A percentile compares a stretch with the other conserved stretches of the same genome.
These are phyloP conservation scores for Latrodectus geometricus DNA, from an alignment of 1,140 invertebrate species.

Conservation along the genomic window DNA sequence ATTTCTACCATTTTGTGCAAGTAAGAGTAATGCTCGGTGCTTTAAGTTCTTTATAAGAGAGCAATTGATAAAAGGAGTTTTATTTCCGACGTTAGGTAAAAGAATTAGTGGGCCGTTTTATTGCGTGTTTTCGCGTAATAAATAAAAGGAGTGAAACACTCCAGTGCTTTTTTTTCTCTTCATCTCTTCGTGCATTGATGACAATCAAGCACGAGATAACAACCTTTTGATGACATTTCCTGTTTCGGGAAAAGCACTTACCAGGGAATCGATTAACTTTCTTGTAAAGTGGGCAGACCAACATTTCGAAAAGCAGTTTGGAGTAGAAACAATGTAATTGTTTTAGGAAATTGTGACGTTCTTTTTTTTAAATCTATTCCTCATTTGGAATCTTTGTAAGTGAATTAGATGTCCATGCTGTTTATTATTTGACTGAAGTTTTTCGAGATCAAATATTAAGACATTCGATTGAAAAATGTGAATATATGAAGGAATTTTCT, in stretches of 20 bases:
- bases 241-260: not conserved
- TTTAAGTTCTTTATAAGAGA: not conserved
- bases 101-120: not conserved
- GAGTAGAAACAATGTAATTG: not conserved
- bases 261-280: not conserved
- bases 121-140: not conserved
- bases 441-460: no score
- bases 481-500: no score
- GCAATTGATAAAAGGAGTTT: not conserved
- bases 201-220: not conserved
- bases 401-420: not conserved
- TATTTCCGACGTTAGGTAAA: not conserved
- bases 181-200: not conserved
- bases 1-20: no score
- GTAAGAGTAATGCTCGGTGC: no score
- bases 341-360: not conserved
- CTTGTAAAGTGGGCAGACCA: not conserved
- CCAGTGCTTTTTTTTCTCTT: no score
- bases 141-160: not conserved
- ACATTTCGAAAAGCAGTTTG: not conserved
- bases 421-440: not conserved
- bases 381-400: not conserved
- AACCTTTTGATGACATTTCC: not conserved
- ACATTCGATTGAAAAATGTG: no score
- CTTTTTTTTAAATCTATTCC: not conserved